Base-by-base conservation (phyloP, 2,113 vertebrate species). In the Tiliqua scincoides region DNA sequence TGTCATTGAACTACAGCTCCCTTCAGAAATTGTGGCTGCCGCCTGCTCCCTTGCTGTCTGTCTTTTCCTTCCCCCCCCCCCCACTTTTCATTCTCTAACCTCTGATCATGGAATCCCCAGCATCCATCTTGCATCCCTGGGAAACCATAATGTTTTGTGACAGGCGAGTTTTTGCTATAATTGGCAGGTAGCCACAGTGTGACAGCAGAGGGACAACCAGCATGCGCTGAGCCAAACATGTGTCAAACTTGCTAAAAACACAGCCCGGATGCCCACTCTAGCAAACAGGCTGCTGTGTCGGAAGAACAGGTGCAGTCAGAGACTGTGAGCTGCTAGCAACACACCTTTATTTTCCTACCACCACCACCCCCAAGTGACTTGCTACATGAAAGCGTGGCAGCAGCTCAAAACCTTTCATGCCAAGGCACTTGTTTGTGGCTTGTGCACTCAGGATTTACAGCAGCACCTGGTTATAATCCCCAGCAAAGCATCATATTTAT, bases 381-480 rank as follows among this genome's bases (percentile, higher is more conserved):
- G 37, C 15, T 74, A 17, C 65, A 30, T 61, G 74, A 83, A 73
- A 79, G 35, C 15, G 40, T 48, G 21, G 43, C 35, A 70, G 63
- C 15, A 86, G 87, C 75, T 32, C 81, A 82, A 63, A 82, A 83
- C 65, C 85, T 88, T 83, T 40, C 25, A 48, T 52, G 70, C 88
- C 72, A 79, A 70, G 59, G 75, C 84, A 65, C 91, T 89, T 94
- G 84, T 92, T 88, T 48, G 85, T 86, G 81, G 68, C 14, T 59
- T 79, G 14, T 87, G 85, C 89, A 92, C 88, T 91, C 92, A 87
- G 92, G 87, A 57, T 85, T 88, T 85, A 27, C 87, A 0, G 23
- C 84, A 86, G 84, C 92, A 94, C 89, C 91, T 93, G 93, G 88
- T 91, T 75, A 67, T 82, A 43, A 62, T 89, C 85, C 70, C 82